Evolutionary conservation across 2,888 invertebrate genomes (phyloP).

Genomic region (Tuta absoluta): DNA sequence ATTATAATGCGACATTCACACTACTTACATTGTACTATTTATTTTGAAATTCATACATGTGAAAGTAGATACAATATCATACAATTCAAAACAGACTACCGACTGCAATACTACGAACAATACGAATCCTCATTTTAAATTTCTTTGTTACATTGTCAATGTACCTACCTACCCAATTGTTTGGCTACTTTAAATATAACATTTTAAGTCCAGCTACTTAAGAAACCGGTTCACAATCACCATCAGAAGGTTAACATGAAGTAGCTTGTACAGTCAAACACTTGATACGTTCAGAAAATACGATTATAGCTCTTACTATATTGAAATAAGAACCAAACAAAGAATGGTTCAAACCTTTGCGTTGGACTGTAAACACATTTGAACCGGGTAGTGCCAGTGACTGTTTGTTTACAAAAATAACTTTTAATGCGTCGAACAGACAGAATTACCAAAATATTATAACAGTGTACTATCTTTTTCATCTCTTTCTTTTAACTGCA

Average conservation of each 20-base stretch:
- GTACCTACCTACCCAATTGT: background rate
- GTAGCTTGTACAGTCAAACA: background rate
- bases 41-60: too few species aligned
- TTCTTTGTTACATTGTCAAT: background rate
- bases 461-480: background rate
- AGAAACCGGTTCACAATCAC: conserved; percentile 29
- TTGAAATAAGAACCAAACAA: background rate
- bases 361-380: background rate
- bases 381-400: background rate
- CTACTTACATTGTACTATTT: too few species aligned
- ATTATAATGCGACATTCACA: too few species aligned
- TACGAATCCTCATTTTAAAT: background rate
- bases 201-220: conserved; percentile 3
- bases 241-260: conserved; percentile 23
- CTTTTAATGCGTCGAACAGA: background rate
- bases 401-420: conserved; percentile 25
- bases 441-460: background rate
- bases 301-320: background rate
- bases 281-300: background rate
- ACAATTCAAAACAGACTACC: background rate
- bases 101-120: background rate
- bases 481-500: background rate
- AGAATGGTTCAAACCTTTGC: background rate
- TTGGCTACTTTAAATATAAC: background rate
- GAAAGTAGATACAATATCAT: too few species aligned